A percentile compares a stretch with the other conserved stretches of the same genome.
Conservation (phyloP, 2,888 invertebrate genomes). For the Diarsia mendica region DNA sequence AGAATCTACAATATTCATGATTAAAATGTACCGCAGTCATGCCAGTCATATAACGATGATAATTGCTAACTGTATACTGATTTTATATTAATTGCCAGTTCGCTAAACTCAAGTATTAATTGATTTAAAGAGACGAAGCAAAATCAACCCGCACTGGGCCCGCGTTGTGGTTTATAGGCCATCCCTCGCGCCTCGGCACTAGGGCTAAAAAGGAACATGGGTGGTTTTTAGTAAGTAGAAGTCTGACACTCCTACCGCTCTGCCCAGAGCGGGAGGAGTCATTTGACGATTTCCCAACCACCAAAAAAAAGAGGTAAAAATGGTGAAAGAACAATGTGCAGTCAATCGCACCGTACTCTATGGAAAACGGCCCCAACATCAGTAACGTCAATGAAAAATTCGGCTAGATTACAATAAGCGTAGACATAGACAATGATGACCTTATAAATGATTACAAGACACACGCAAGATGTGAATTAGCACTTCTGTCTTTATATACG, state of each 20-base stretch:
- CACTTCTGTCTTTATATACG: constrained; percentile 59
- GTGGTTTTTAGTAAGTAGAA: no score
- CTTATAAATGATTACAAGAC: constrained; percentile 62
- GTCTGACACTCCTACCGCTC: no score
- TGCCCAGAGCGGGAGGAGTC: no score
- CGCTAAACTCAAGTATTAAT: not conserved
- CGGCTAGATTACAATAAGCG: constrained; percentile 40
- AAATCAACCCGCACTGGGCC: no score
- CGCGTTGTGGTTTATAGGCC: no score
- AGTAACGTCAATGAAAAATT: constrained; percentile 47
- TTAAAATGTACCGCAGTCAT: not conserved
- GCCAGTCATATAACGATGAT: not conserved
- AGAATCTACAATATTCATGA: not conserved
- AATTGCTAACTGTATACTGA: not conserved
- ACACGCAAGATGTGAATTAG: constrained; percentile 78
- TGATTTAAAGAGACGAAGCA: not conserved
- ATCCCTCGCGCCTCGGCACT: no score
- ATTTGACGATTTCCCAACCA: no score
- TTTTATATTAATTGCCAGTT: not conserved
- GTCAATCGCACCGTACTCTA: not conserved
- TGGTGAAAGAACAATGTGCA: not conserved
- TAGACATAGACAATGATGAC: constrained; percentile 61
- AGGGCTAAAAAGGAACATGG: no score
- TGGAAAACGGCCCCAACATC: constrained; percentile 13
- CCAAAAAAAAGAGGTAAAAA: not conserved